Conservation (phyloP, 23 tunicate species). For the Aplidium turbinatum region DNA sequence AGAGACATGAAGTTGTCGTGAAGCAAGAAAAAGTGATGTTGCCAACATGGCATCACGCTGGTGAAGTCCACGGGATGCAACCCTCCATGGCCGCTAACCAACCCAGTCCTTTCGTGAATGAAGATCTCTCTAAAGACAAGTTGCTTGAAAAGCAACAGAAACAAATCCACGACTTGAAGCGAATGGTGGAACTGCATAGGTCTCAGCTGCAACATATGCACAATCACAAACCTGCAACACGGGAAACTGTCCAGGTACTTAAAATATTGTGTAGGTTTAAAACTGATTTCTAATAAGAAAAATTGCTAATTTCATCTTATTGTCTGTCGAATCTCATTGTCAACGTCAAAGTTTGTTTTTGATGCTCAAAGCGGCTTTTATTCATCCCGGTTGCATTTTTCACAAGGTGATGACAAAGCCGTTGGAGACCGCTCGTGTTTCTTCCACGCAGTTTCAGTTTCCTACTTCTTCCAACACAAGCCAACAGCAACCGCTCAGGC, state of each 20-base stretch:
- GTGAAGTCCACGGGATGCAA: constrained; percentile 29
- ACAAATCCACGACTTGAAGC: constrained; percentile 76
- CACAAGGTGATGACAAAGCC: neutral
- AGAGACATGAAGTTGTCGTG: constrained; percentile 46
- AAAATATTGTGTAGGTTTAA: too few species aligned
- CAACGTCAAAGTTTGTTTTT: too few species aligned
- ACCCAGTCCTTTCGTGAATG: neutral
- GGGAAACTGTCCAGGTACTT: too few species aligned
- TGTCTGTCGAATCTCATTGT: too few species aligned
- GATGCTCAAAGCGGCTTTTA: too few species aligned
- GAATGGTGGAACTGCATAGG: constrained; percentile 65
- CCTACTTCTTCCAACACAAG: neutral
- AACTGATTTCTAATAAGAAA: too few species aligned
- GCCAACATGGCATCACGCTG: constrained; percentile 63
- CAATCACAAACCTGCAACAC: too few species aligned
- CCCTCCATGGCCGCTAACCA: constrained; percentile 1
- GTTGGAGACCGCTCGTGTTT: neutral
- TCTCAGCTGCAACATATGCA: constrained; percentile 56
- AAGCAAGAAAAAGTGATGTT: constrained; percentile 57
- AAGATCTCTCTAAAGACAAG: constrained; percentile 43
- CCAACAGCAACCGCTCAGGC: neutral
- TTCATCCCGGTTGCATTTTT: too few species aligned
- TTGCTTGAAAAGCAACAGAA: constrained; percentile 78
- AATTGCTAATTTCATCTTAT: too few species aligned
- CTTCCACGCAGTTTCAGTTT: neutral